Conservation (phyloP, 2,113 vertebrate species). For the Microcebus tavaratra region DNA sequence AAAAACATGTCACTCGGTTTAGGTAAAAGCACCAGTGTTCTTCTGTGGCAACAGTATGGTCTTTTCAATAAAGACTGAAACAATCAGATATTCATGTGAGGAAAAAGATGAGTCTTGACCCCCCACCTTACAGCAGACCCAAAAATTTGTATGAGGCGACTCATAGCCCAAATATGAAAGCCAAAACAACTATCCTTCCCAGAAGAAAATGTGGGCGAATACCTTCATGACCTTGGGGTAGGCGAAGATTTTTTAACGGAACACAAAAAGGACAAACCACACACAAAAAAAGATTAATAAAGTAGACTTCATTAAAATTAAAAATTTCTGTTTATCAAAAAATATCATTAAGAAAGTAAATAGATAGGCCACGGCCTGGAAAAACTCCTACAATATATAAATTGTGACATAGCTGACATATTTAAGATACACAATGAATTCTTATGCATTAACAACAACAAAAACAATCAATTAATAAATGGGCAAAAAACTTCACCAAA, state of each 20-base stretch:
- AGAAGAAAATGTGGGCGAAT: neutral
- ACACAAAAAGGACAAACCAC: neutral
- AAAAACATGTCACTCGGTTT: neutral
- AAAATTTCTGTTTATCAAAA: neutral
- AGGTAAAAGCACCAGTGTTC: neutral
- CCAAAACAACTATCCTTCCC: neutral
- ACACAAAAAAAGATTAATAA: neutral
- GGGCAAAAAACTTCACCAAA: neutral
- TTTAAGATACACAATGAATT: neutral
- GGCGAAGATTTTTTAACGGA: neutral
- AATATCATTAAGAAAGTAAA: neutral
- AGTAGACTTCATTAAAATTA: neutral
- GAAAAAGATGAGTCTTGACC: neutral
- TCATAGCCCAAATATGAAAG: neutral
- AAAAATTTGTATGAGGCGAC: neutral
- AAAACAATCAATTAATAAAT: neutral
- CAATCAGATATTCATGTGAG: neutral
- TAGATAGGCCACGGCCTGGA: neutral
- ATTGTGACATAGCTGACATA: neutral
- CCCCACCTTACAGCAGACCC: neutral
- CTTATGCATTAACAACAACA: neutral
- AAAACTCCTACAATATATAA: neutral
- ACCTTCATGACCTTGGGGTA: neutral
- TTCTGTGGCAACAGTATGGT: neutral
- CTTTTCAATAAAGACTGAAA: neutral